These are phyloP conservation scores for Condylura cristata DNA, from an alignment of 2,113 vertebrate genomes.

Conservation along the genomic window DNA sequence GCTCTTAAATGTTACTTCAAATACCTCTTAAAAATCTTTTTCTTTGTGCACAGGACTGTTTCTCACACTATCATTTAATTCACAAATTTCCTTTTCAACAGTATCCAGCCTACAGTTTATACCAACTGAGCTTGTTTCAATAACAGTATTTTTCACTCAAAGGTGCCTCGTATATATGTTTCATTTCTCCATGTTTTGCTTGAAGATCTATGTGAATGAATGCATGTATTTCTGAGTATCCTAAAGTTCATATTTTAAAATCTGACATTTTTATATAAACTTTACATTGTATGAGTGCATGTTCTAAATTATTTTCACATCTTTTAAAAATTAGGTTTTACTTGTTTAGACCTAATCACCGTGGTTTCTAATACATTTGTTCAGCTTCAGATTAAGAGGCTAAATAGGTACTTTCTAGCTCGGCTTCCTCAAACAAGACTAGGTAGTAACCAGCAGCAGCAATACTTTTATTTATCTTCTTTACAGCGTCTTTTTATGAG, in stretches of 20 bases:
- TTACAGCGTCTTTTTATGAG: not conserved
- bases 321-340: constrained; percentile 1
- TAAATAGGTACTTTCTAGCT: not conserved
- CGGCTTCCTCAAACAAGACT: not conserved
- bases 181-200: not conserved
- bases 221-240: not conserved
- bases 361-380: not conserved
- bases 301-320: not conserved
- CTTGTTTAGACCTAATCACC: not conserved
- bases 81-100: not conserved
- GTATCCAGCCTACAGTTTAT: not conserved
- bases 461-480: too few species aligned
- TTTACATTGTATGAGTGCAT: not conserved
- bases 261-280: not conserved
- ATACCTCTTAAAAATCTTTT: not conserved
- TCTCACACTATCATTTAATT: not conserved
- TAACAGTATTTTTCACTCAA: not conserved
- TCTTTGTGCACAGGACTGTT: not conserved
- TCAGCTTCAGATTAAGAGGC: not conserved
- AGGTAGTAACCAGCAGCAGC: not conserved
- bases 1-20: not conserved
- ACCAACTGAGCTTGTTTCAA: not conserved
- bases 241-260: constrained; percentile 1
- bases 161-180: not conserved
- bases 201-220: not conserved